Evolutionary conservation across 2,888 invertebrate species (phyloP), one percentile per base, ranked within the genome.

Genomic region (Eupithecia vulgata): DNA sequence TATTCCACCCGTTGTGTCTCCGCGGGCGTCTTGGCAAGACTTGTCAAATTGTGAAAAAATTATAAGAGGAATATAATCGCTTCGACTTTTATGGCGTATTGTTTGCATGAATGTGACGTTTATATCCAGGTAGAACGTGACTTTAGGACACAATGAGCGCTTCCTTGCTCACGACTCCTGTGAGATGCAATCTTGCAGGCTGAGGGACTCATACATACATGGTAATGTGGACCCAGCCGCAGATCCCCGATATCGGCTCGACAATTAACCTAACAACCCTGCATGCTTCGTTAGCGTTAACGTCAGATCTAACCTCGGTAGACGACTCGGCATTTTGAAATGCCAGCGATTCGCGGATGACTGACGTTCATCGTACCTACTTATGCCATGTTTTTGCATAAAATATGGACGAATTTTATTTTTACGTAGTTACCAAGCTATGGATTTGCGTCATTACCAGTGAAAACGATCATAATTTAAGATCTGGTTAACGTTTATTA

Each of bases 91-190:
- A 87, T 86, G 81, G 83, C 83, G 82, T 81, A 84, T 85, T 91
- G 90, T 90, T 91, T 88, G 89, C 90, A 87, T 90, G 81, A 82
- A 82, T 84, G 87, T 75, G 72, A 76, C 77, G 70, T 84, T 85
- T 79, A 81, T 86, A 82, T 85, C 83, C 84, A 85, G 84, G 85
- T 84, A 88, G 84, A 92, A 92, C 92, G 91, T 93, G 92, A 91
- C 91, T 83, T 82, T 81, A 80, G 82, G 86, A 81, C 83, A 84
- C 85, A 86, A 83, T 83, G 84, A 82, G 83, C 83, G 85, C 89
- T 89, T 87, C 84, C 81, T 85, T 84, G 87, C 89, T 91, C 92
- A 92, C 91, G 92, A 93, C 85, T 78, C 81, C 82, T 79, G 84
- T 87, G 87, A 75, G 80, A 91, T 90, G 86, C 83, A 82, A 89